phyloP scores from a whole-genome alignment of 2,888 invertebrate genomes.

The Lingula anatina region DNA sequence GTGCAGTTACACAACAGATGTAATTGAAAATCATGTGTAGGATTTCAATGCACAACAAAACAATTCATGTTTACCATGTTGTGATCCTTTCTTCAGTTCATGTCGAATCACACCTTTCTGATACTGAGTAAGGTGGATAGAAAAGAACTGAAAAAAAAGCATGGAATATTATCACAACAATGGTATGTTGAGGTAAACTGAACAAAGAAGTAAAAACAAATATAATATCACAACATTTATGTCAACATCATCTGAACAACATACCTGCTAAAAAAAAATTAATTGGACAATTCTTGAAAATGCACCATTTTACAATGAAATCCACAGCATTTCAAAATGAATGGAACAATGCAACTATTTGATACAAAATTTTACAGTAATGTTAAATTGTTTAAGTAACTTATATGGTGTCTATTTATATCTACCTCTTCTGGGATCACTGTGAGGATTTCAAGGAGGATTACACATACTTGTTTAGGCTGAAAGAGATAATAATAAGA shows the following conservation, averaged over 20 bases:
- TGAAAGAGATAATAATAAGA: constrained; percentile 19
- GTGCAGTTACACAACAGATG: neutral
- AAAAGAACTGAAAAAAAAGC: constrained; percentile 27
- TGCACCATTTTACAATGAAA: too few relatives aligned
- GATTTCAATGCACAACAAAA: neutral
- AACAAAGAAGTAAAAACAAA: neutral
- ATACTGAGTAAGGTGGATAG: constrained; percentile 29
- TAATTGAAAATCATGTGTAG: neutral
- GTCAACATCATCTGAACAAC: constrained; percentile 1
- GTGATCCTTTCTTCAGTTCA: constrained; percentile 34
- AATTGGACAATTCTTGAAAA: too few relatives aligned
- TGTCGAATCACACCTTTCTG: constrained; percentile 29
- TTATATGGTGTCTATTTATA: constrained; percentile 1
- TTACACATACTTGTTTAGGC: constrained; percentile 61
- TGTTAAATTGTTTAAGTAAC: neutral
- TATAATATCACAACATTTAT: neutral
- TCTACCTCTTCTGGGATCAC: constrained; percentile 84
- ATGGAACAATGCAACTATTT: neutral
- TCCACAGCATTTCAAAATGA: neutral
- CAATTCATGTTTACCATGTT: constrained; percentile 27
- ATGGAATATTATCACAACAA: neutral
- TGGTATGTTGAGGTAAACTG: neutral
- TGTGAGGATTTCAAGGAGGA: constrained; percentile 75
- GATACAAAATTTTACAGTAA: neutral
- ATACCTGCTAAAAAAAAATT: too few relatives aligned